Base-by-base conservation (phyloP, 1,140 invertebrate species). In the Steinernema khuongi region DNA sequence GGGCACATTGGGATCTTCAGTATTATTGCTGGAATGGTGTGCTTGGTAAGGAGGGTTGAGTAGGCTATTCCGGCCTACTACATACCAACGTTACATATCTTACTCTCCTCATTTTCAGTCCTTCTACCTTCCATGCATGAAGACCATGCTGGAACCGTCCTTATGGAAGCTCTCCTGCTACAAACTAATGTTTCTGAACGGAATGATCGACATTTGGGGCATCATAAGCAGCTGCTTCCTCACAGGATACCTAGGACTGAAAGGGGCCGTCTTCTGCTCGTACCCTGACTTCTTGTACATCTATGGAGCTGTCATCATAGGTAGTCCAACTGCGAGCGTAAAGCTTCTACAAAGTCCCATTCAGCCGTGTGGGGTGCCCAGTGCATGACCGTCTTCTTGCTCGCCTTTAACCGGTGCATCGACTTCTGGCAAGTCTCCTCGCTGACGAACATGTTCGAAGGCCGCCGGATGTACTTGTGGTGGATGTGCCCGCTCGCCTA, bases 111-210 rank as follows among this genome's bases (percentile, higher is more conserved):
- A 14, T 22, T 14, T 60, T 60, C 26, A 60, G 50, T 4, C 19
- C 50, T 26, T 60, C 11, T 60, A 60, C 22, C 14, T 60, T 60
- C 50, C 50, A 11, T 60, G 50, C 50, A 7, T 60, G 19, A 60
- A 60, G 19, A 60, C 50, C 14, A 60, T 60, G 50, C 50, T 60
- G 7, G 50, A 60, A 26, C 50, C 50, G 4, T 22, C 7, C 7
- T 22, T 60, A 4, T 60, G 50, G 50, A 60, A 7, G 7, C 50
- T 60, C 19, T 22, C 50, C 22, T 60, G 50, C 22, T 60, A 60
- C 50, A 60, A 60, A 22, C 50, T 60, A 4, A 60, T 60, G 50
- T 60, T 60, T 22, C 50, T 60, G 14, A 60, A 60, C 50, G 50
- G 50, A 2, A 7, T 60, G 14, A 60, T 60, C 50, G 50, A 60